phyloP scores from a whole-genome alignment of 2,888 invertebrate genomes.

The Leptopterna dolabrata region DNA sequence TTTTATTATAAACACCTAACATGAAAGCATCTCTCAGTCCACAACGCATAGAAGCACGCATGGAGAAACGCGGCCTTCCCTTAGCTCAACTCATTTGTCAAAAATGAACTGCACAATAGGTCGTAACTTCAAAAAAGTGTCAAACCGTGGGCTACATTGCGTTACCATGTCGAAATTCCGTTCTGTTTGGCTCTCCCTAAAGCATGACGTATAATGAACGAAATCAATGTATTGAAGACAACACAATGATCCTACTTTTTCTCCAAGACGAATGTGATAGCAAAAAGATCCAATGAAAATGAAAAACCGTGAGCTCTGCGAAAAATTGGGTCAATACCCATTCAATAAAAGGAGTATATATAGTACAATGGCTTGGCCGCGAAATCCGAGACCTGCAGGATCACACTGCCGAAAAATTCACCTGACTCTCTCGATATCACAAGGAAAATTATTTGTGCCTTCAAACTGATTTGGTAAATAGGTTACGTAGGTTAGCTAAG shows the following conservation, averaged over 20 bases:
- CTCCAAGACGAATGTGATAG: not conserved
- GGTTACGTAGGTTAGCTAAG: no score
- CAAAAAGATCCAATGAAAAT: not conserved
- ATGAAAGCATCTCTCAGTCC: not conserved
- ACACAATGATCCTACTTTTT: not conserved
- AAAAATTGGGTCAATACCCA: not conserved
- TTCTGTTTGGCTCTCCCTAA: not conserved
- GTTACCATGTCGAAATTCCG: not conserved
- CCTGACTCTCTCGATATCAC: no score
- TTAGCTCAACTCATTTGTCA: not conserved
- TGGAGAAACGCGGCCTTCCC: not conserved
- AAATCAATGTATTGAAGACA: not conserved
- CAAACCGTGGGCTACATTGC: not conserved
- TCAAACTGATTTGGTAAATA: no score
- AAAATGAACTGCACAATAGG: not conserved
- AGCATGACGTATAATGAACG: not conserved
- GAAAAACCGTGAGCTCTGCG: not conserved
- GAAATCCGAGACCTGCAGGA: not conserved
- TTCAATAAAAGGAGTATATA: not conserved
- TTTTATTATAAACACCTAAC: no score
- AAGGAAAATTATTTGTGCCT: no score
- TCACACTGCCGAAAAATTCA: no score
- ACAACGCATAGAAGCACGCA: not conserved
- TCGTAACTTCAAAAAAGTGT: not conserved
- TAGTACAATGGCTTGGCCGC: not conserved